Evolutionary conservation across 2,888 invertebrate genomes (phyloP), one percentile per base, ranked within the genome.

Genomic region (Drepana falcataria): DNA sequence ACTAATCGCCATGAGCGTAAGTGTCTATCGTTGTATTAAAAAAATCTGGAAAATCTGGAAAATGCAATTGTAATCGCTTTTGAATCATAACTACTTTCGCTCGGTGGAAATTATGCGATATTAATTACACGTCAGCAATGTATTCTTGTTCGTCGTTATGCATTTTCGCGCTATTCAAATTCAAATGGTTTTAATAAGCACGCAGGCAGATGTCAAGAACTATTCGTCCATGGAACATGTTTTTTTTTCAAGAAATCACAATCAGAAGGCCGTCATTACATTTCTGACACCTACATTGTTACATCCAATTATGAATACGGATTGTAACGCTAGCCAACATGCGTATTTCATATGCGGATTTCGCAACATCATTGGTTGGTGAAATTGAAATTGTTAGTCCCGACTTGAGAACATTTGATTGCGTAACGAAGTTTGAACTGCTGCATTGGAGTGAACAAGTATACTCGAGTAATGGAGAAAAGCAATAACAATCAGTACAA

Each of bases 1-100:
- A 73, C 51, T 77, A 77, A 65, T 64, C 79, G 69, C 75, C 77
- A 79, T 80, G 74, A 82, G 77, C 78, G 77, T 73, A 82, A 82
- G 81, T 79, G 81, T 81, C 75, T 76, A 9, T 74, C 71, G 72
- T 68, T 77, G 64, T 64, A 74, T 72, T 66, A 61, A 73, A 79
- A 81, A 79, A 80, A 79, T 67, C 77, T 85, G 79, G 83, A 84
- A 85, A 85, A 82, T 81, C 79, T 83, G 78, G 75, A 83, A 84
- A 84, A 77, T 65, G 68, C 73, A 79, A 78, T 73, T 76, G 67
- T 74, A 79, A 81, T 80, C 72, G 70, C 79, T 79, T 82, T 76
- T 79, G 74, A 83, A 79, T 81, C 76, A 74, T 73, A 76, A 79
- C 79, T 83, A 83, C 85, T 89, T 89, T 89, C 89, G 78, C 86